Evolutionary conservation across 2,113 vertebrate genomes (phyloP).

Genomic region (Charadrius vociferus): DNA sequence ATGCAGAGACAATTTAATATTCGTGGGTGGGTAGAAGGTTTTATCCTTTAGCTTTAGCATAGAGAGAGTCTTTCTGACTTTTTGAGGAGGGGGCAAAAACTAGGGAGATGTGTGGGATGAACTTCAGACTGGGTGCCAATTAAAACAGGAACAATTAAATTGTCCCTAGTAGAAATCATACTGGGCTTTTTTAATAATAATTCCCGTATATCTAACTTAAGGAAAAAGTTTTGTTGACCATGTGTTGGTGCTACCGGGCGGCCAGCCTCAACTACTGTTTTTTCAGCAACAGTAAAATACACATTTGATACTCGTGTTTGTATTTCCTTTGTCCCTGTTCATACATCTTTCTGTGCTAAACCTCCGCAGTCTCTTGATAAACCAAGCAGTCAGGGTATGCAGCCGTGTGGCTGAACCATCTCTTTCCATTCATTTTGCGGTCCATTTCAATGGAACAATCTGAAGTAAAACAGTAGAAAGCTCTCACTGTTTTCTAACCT

Average conservation of each 20-base stretch:
- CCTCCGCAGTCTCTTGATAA: background rate
- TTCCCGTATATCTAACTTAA: background rate
- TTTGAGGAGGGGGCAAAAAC: background rate
- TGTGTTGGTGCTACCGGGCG: background rate
- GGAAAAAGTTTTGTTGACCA: background rate
- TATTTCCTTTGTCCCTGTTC: background rate
- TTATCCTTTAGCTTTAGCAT: background rate
- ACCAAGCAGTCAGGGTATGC: background rate
- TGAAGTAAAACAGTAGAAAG: constrained; percentile 19
- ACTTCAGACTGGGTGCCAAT: background rate
- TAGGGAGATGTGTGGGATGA: background rate
- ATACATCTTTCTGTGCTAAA: background rate
- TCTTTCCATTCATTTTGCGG: background rate
- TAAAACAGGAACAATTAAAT: background rate
- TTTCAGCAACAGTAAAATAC: background rate
- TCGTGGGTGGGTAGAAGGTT: background rate
- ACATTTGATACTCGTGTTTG: background rate
- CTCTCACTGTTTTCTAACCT: constrained; percentile 36
- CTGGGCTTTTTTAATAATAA: background rate
- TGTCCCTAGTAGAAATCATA: background rate
- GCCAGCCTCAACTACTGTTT: background rate
- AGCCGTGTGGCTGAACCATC: background rate
- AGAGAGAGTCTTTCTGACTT: background rate
- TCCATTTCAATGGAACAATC: constrained; percentile 25
- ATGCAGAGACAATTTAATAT: background rate